These are phyloP conservation scores for Dipodomys spectabilis DNA, from an alignment of 2,113 vertebrate genomes.

Conservation along the genomic window DNA sequence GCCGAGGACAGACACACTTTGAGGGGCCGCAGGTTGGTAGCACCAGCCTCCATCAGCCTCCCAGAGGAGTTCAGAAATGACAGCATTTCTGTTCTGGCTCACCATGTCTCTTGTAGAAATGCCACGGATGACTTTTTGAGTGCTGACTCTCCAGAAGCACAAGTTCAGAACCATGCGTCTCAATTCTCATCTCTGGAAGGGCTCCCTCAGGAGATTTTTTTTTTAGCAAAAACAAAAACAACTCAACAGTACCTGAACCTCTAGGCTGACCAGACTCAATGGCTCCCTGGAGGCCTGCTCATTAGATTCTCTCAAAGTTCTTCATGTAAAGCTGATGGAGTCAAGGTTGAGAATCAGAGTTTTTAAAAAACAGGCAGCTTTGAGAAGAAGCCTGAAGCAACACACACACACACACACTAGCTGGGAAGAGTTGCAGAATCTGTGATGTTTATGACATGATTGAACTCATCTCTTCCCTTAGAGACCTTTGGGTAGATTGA, in stretches of 20 bases:
- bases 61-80: not conserved
- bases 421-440: not conserved
- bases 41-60: no score
- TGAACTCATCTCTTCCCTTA: constrained; percentile 49
- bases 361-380: not conserved
- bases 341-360: not conserved
- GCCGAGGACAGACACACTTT: not conserved
- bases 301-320: not conserved
- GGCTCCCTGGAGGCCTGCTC: not conserved
- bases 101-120: fast-evolving
- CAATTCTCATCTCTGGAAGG: not conserved
- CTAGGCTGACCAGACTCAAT: not conserved
- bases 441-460: constrained; percentile 68
- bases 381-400: not conserved
- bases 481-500: constrained; percentile 76
- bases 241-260: not conserved
- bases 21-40: not conserved
- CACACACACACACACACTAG: not conserved
- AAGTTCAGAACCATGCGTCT: not conserved
- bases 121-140: not conserved
- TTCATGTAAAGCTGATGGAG: not conserved
- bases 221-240: not conserved
- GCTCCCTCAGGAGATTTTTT: no score
- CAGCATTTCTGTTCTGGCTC: not conserved
- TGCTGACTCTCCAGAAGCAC: not conserved